Evolutionary conservation across 2,888 invertebrate species (phyloP), one percentile per base, ranked within the genome.

Genomic region (Drosophila meridiana): DNA sequence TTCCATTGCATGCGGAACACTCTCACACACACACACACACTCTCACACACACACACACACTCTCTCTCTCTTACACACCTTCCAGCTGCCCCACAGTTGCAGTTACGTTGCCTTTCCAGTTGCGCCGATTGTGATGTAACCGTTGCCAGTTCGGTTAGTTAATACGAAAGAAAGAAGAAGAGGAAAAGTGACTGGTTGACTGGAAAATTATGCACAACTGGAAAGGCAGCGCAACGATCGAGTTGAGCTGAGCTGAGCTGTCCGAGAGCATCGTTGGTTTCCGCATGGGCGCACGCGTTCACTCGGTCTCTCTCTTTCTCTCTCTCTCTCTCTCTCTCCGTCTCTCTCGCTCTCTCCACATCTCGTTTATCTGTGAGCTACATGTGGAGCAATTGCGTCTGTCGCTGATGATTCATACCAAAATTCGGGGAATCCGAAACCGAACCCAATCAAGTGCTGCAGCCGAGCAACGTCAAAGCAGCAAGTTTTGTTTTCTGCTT

Each of bases 351-450:
- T 52, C 32, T 1, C 3, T 30, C 52, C 20, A 9, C 9, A 5
- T 30, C n/a, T 68, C 40, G 67, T 57, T 56, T 70, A 67, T 66
- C 60, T 63, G 63, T 52, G 67, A 45, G 74, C 55, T 55, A 66
- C 60, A 66, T 69, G 63, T 73, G 55, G 66, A 65, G 57, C 66
- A 65, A 66, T 76, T 67, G 64, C 53, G 65, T 55, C 45, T 69
- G 3, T 56, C n/a, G 30, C 42, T 26, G 71, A 78, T 91, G 91
- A 91, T 79, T 91, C 91, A 91, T 77, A 20, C 59, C 59, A n/a
- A 60, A 70, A 80, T 91, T 91, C 89, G 89, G 91, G 91, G 91
- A 91, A 90, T 88, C 91, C 91, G 81, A 89, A 80, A 86, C 81
- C 50, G 62, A 71, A 82, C 48, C 72, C 83, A 83, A 86, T 66